phyloP scores from a whole-genome alignment of 2,113 vertebrate species.

The Dascyllus trimaculatus region DNA sequence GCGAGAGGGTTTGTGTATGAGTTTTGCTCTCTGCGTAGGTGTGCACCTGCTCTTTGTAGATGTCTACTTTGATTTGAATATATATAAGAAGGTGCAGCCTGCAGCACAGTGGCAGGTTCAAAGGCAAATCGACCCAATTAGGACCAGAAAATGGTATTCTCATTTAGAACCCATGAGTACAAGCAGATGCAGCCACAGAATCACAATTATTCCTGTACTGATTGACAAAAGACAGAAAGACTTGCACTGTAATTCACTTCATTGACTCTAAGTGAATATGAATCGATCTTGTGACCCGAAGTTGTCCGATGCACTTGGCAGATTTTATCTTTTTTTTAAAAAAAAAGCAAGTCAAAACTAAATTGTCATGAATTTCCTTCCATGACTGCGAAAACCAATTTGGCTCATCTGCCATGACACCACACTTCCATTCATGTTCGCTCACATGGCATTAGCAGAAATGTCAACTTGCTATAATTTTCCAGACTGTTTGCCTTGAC shows the following conservation, averaged over 20 bases:
- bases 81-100: constrained; percentile 63
- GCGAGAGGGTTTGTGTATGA: constrained; percentile 38
- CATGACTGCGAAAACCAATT: not conserved
- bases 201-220: constrained; percentile 22
- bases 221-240: not conserved
- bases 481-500: constrained; percentile 27
- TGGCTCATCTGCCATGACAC: constrained; percentile 7
- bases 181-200: constrained; percentile 26
- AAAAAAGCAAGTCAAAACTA: constrained; percentile 19
- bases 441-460: constrained; percentile 26
- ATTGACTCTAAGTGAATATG: not conserved
- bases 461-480: constrained; percentile 28
- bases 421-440: constrained; percentile 28
- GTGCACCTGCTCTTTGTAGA: constrained; percentile 65
- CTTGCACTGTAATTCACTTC: constrained; percentile 28
- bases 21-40: constrained; percentile 54
- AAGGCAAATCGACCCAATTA: constrained; percentile 76
- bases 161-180: constrained; percentile 43
- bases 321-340: not conserved
- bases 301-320: constrained; percentile 4
- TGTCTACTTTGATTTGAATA: constrained; percentile 67
- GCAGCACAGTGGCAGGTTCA: constrained; percentile 64
- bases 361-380: constrained; percentile 3
- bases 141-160: constrained; percentile 52
- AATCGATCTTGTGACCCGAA: not conserved